Base-by-base conservation (phyloP, 2,797 vertebrate genomes). In the Streptopelia turtur region DNA sequence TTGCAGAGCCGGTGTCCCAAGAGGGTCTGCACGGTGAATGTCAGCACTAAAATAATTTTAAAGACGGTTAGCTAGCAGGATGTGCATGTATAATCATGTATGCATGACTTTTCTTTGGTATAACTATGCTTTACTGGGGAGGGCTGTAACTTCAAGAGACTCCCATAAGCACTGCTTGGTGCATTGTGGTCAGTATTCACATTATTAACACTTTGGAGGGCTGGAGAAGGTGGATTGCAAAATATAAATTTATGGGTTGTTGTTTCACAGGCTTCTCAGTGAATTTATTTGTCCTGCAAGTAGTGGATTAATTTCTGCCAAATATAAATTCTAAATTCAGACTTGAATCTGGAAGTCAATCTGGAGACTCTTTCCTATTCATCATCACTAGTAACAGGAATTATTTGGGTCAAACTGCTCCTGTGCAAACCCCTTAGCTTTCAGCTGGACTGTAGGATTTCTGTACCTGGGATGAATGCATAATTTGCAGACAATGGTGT, bases 81-180 rank as follows among this genome's bases (percentile, higher is more conserved):
- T 45, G 9, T 41, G 12, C 5, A 3, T 9, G 3, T 24, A 10
- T 13, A 77, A 47, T 47, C 0, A 1, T 2, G 3, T 41, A 27
- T 27, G 14, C 2, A 2, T 33, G 39, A 13, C 12, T 76, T 80
- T 47, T 41, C 17, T 71, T 59, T 30, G 23, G 13, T 70, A 15
- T 41, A 23, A 21, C 47, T 59, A 0, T 56, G 27, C 15, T 55
- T 87, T 76, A 28, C 14, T 28, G 16, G 20, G 20, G 13, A 57
- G 4, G 11, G 3, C 47, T 65, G 4, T 27, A 33, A 8, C 2
- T 64, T 64, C 20, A 65, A 23, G 33, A 83, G 11, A 6, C 9
- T 76, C 16, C 7, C 7, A 5, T 24, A 56, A 60, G 9, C 28
- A 17, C 7, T 76, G 6, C 11, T 74, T 77, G n/a, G 27, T 87